Base-by-base conservation (phyloP, 2,113 vertebrate species). In the Sigmodon hispidus region DNA sequence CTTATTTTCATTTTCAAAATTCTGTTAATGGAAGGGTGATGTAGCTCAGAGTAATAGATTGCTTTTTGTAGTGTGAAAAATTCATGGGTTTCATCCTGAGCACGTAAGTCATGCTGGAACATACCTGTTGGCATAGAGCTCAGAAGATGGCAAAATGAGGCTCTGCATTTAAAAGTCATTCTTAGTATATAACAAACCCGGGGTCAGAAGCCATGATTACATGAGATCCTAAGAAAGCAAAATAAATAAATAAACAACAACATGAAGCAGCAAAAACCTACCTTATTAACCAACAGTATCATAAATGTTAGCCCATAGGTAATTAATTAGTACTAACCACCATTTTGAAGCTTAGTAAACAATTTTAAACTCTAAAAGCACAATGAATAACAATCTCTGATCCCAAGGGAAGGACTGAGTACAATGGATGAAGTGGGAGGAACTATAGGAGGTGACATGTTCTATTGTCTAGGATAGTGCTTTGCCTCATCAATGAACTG, bases 1-100 rank as follows among this genome's bases (percentile, higher is more conserved):
- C 85, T 65, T 1, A 67, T 93, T 77, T 91, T 96, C 3, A 59
- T 7, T 83, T 83, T 92, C 7, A 93, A 81, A 45, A 76, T 81
- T 80, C 29, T 48, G 1, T 34, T 19, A 34, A 48, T 29, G 31
- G 4, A 61, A 61, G 7, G 13, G 24, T 24, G 1, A 45, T 61
- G 26, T 31, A 31, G 10, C 10, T 34, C 4, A 65, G 15, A 7
- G 5, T 65, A 26, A 11, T 19, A 31, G 26, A 63, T 26, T 31
- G 3, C 26, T 65, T 34, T 29, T 7, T 31, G n/a, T 17, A 65
- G 9, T 1, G 19, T 21, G 6, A 31, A 19, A 22, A 55, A 65
- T 21, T 17, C 8, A 7, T 45, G 29, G 26, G 29, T 63, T 65
- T 29, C 3, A 19, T 34, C 26, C 15, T 61, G 1, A 43, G 13